These are phyloP conservation scores for Acromyrmex charruanus DNA, from an alignment of 1,140 invertebrate species.

Conservation along the genomic window DNA sequence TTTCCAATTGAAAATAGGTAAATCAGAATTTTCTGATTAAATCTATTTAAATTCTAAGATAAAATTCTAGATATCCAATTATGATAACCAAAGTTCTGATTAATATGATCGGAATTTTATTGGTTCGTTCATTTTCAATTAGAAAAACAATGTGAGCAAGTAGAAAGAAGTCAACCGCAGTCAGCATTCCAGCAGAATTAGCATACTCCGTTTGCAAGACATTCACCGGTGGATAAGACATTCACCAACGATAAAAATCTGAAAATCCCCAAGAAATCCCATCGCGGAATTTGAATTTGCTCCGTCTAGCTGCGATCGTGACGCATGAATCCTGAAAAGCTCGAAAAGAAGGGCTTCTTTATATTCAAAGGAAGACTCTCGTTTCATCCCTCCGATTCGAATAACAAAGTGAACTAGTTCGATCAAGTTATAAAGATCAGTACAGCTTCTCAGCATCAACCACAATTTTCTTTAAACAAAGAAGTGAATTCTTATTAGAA, in stretches of 20 bases:
- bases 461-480: not conserved
- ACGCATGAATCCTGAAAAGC: conserved; percentile 52
- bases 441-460: not conserved
- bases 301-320: conserved; percentile 9
- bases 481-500: not conserved
- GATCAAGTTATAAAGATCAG: conserved; percentile 48
- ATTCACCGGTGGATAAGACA: conserved; percentile 38
- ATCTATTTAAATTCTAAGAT: no score
- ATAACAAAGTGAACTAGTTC: conserved; percentile 66
- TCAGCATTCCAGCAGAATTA: conserved; percentile 62
- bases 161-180: conserved; percentile 43
- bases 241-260: conserved; percentile 73
- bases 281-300: conserved; percentile 80
- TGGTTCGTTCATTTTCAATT: no score
- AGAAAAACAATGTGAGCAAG: conserved; percentile 3
- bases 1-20: no score
- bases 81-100: no score
- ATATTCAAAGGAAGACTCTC: conserved; percentile 62
- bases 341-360: conserved; percentile 35
- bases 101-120: no score
- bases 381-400: conserved; percentile 64
- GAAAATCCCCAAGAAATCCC: conserved; percentile 72
- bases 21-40: no score
- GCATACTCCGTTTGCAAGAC: conserved; percentile 72
- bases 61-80: no score